A percentile compares a stretch with the other conserved stretches of the same genome.
phyloP scores from a whole-genome alignment of 2,888 invertebrate genomes.

The Gibbula magus region DNA sequence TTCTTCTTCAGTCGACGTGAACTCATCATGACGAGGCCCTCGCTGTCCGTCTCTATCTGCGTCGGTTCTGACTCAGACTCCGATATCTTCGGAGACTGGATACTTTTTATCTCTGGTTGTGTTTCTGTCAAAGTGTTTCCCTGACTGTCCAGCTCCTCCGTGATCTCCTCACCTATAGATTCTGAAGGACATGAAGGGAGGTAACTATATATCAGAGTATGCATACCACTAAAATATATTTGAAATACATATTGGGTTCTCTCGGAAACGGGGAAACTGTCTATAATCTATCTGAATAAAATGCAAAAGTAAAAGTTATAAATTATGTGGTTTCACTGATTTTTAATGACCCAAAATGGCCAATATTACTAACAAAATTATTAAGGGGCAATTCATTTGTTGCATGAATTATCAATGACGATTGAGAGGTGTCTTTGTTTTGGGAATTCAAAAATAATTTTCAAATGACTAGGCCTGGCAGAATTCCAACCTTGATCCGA shows the following conservation, averaged over 20 bases:
- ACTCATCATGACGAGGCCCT: conserved; percentile 63
- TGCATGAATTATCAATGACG: too few relatives aligned
- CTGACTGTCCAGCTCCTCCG: conserved; percentile 38
- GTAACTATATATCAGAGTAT: background rate
- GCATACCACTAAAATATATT: background rate
- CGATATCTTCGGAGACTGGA: conserved; percentile 37
- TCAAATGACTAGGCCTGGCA: too few relatives aligned
- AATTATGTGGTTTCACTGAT: too few relatives aligned
- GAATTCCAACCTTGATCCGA: too few relatives aligned
- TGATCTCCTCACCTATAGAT: conserved; percentile 47
- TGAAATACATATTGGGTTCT: background rate
- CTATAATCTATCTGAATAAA: background rate
- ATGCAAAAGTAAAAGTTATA: background rate
- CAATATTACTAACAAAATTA: too few relatives aligned
- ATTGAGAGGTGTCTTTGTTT: too few relatives aligned
- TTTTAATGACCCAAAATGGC: too few relatives aligned
- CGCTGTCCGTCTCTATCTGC: conserved; percentile 67
- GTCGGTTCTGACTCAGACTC: conserved; percentile 58
- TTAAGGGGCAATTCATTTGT: too few relatives aligned
- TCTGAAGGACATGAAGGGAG: conserved; percentile 1
- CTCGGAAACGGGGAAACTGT: background rate
- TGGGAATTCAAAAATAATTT: too few relatives aligned
- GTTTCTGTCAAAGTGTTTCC: background rate
- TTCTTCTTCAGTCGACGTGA: conserved; percentile 38
- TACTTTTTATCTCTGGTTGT: background rate